phyloP scores from a whole-genome alignment of 2,888 invertebrate genomes.

The Mesorhabditis spiculigera region DNA sequence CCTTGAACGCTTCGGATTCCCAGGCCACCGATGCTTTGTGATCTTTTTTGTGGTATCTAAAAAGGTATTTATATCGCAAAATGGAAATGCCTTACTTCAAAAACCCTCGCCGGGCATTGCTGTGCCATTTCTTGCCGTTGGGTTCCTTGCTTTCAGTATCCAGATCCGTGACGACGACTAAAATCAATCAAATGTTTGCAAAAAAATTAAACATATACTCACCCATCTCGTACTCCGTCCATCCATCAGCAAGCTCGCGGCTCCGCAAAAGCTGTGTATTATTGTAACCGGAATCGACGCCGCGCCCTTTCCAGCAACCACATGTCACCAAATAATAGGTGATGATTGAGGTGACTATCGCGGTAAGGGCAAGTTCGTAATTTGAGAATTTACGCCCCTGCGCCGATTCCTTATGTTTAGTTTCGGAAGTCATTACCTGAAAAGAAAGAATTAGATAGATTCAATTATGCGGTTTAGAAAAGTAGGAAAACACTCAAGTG shows the following conservation, averaged over 20 bases:
- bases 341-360: slow-evolving; percentile 1
- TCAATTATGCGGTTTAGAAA: too few relatives aligned
- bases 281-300: neutral
- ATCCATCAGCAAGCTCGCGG: neutral
- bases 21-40: slow-evolving; percentile 11
- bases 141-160: slow-evolving; percentile 76
- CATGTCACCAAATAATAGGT: slow-evolving; percentile 4
- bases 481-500: too few relatives aligned
- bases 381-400: slow-evolving; percentile 1
- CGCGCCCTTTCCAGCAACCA: neutral
- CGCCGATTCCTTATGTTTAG: neutral
- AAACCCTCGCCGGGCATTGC: slow-evolving; percentile 78
- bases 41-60: slow-evolving; percentile 9
- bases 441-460: neutral
- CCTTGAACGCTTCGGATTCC: slow-evolving; percentile 35
- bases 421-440: neutral
- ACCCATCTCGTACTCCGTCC: neutral
- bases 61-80: neutral
- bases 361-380: neutral
- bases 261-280: neutral
- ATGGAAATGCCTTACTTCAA: slow-evolving; percentile 66
- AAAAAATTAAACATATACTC: neutral
- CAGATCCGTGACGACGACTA: slow-evolving; percentile 87
- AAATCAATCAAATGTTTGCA: neutral
- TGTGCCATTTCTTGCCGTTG: slow-evolving; percentile 73